Percentiles rank a stretch among this genome's conserved stretches.
phyloP scores from a whole-genome alignment of 2,888 invertebrate species.

The Agrotis segetum region DNA sequence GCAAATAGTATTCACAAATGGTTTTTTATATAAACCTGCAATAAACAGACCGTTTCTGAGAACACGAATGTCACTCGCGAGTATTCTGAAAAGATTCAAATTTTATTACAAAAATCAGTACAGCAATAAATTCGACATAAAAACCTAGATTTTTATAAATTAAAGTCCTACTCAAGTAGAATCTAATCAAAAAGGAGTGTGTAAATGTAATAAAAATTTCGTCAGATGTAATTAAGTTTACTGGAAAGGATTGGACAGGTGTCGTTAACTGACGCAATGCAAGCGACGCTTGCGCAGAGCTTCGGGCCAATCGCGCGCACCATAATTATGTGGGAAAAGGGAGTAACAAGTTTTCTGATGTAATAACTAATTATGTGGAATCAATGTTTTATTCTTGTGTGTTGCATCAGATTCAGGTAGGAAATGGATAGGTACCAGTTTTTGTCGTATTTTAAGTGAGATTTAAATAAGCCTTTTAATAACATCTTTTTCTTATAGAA shows the following conservation, averaged over 20 bases:
- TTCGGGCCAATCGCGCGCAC: slow-evolving; percentile 38
- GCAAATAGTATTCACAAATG: not conserved
- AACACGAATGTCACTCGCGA: slow-evolving; percentile 5
- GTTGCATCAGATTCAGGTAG: slow-evolving; percentile 55
- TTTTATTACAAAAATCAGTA: slow-evolving; percentile 1
- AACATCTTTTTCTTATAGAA: no score
- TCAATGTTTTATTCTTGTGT: slow-evolving; percentile 59
- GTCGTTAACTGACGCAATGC: slow-evolving; percentile 68
- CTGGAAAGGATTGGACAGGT: slow-evolving; percentile 33
- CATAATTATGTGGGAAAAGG: slow-evolving; percentile 53
- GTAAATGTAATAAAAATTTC: slow-evolving; percentile 28
- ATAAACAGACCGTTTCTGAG: not conserved
- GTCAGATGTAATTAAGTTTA: slow-evolving; percentile 38
- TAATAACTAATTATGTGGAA: slow-evolving; percentile 70
- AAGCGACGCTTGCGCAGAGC: slow-evolving; percentile 52
- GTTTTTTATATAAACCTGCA: not conserved
- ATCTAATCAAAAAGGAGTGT: slow-evolving; percentile 24
- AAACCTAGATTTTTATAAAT: slow-evolving; percentile 17
- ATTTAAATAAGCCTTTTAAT: not conserved
- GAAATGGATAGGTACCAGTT: slow-evolving; percentile 1
- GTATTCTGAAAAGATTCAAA: slow-evolving; percentile 1
- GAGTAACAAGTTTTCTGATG: slow-evolving; percentile 70
- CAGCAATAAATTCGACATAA: slow-evolving; percentile 7
- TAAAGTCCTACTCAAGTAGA: slow-evolving; percentile 9
- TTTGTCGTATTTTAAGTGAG: not conserved